Evolutionary conservation across 1,140 invertebrate genomes (phyloP), one percentile per base, ranked within the genome.

Genomic region (Drosophila busckii): DNA sequence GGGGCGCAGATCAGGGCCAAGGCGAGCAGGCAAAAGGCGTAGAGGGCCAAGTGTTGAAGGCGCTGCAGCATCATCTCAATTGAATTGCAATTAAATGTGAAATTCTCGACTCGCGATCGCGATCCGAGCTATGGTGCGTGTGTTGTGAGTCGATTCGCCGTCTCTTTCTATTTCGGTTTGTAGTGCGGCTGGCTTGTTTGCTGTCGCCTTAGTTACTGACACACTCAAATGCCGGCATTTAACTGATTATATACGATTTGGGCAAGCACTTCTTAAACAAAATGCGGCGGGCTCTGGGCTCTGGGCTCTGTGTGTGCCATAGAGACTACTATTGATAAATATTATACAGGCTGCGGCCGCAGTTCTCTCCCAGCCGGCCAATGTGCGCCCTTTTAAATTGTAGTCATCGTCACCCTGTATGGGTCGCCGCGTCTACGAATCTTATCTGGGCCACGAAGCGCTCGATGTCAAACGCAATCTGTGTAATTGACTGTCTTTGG

Each of bases 181-280:
- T 17, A 3, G 29, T 19, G 20, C 37, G 45, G 44, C 37, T 22
- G 32, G 22, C 9, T 35, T 12, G 29, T 16, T 35, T 35, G 10
- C 10, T 16, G 6, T 13, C 38, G n/a, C n/a, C n/a, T n/a, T n/a
- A n/a, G n/a, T 38, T 66, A 78, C 63, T 64, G 65, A 41, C 55
- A 34, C 64, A 65, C 55, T 67, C 44, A 45, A 73, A 67, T 73
- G 75, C 70, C 75, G 75, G 82, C 76, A 54, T 66, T 83, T 73
- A 78, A 85, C 83, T 85, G 83, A 85, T 78, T 73, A 78, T 64
- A 70, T 78, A 73, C 41, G 65, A 78, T 68, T 64, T 59, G 55
- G 53, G 52, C 64, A 62, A 63, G 49, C 60, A 49, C 55, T 75
- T 84, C 65, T 84, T 78, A 78, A 73, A 45, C 48, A 41, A 44